phyloP scores from a whole-genome alignment of 2,113 vertebrate genomes.

The Gulo gulo region DNA sequence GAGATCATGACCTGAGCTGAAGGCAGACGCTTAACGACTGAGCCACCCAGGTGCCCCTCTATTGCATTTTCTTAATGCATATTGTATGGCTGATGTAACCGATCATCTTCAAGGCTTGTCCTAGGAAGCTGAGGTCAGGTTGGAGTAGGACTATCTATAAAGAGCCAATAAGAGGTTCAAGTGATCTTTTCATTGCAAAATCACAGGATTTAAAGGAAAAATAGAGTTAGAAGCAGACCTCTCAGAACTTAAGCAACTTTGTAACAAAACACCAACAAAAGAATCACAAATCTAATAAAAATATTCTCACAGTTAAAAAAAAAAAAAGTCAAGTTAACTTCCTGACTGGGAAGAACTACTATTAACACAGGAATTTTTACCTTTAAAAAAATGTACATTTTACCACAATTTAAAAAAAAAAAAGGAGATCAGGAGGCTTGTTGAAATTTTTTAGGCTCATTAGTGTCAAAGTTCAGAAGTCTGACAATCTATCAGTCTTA shows the following conservation, averaged over 20 bases:
- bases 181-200: not conserved
- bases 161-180: not conserved
- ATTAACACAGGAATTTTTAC: too few relatives aligned
- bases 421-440: not conserved
- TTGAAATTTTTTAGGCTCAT: conserved; percentile 26
- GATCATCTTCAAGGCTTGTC: not conserved
- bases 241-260: conserved; percentile 18
- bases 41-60: too few relatives aligned
- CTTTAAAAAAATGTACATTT: too few relatives aligned
- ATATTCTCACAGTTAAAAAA: not conserved
- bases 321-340: not conserved
- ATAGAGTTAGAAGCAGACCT: not conserved
- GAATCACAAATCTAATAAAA: conserved; percentile 30
- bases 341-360: not conserved
- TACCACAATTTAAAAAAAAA: too few relatives aligned
- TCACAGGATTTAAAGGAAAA: not conserved
- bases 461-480: not conserved
- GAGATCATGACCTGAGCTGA: too few relatives aligned
- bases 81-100: not conserved
- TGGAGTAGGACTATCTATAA: not conserved
- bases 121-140: not conserved
- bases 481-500: not conserved
- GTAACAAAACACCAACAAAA: conserved; percentile 23
- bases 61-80: not conserved
- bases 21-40: too few relatives aligned